Percentiles rank a stretch among this genome's conserved stretches.
Conservation (phyloP, 2,797 vertebrate species). For the Hemitrygon akajei region DNA sequence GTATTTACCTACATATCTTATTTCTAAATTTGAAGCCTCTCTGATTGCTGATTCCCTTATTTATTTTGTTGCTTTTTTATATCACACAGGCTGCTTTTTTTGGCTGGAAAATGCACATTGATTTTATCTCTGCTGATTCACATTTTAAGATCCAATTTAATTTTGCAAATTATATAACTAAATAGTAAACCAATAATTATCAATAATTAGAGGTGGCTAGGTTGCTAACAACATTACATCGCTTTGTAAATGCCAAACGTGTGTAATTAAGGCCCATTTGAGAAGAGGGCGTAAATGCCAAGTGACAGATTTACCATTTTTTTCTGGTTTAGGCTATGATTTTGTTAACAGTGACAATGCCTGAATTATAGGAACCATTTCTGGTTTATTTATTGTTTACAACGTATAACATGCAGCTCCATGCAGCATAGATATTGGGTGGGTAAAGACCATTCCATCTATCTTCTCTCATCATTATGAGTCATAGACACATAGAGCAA, state of each 20-base stretch:
- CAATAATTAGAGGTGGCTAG: not conserved
- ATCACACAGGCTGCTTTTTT: not conserved
- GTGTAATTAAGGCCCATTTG: constrained; percentile 22
- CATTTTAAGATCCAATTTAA: not conserved
- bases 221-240: not conserved
- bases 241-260: not conserved
- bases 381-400: not conserved
- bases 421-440: not conserved
- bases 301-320: not conserved
- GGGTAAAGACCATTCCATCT: not conserved
- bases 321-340: not conserved
- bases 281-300: constrained; percentile 23
- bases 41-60: not conserved
- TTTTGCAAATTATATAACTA: not conserved
- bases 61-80: not conserved
- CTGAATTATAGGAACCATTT: not conserved
- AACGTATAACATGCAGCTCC: not conserved
- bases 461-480: not conserved
- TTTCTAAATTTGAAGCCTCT: not conserved
- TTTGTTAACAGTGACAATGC: not conserved
- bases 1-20: not conserved
- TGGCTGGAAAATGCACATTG: not conserved
- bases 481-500: too few species aligned
- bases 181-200: constrained; percentile 11
- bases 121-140: not conserved